Evolutionary conservation across 2,113 vertebrate species (phyloP).

Genomic region (Neopipo cinnamomea): DNA sequence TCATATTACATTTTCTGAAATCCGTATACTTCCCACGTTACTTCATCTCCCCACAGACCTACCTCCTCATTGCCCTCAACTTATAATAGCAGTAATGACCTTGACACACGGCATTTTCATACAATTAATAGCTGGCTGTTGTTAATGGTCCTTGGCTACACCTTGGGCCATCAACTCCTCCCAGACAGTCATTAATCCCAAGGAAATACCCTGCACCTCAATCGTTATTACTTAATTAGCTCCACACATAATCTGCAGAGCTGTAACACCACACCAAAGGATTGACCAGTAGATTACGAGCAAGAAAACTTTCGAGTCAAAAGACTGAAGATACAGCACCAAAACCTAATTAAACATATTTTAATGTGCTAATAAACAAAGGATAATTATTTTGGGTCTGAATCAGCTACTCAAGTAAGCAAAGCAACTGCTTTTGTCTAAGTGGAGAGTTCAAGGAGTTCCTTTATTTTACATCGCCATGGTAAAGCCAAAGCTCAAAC

Average conservation of each 20-base stretch:
- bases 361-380: neutral
- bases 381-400: neutral
- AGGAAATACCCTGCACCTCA: conserved; percentile 63
- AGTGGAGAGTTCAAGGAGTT: neutral
- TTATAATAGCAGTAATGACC: conserved; percentile 31
- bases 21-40: neutral
- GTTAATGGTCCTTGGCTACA: conserved; percentile 72
- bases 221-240: conserved; percentile 57
- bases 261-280: conserved; percentile 31
- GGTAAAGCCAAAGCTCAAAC: neutral
- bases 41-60: conserved; percentile 22
- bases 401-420: neutral
- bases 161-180: conserved; percentile 72
- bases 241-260: conserved; percentile 19
- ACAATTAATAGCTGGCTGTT: conserved; percentile 66
- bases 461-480: neutral
- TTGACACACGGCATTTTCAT: conserved; percentile 56
- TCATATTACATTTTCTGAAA: neutral
- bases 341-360: conserved; percentile 7
- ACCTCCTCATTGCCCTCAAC: conserved; percentile 10
- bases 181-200: conserved; percentile 75
- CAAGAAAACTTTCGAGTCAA: neutral
- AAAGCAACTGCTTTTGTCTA: neutral
- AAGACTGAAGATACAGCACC: neutral
- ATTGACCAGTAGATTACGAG: neutral